Evolutionary conservation across 2,888 invertebrate species (phyloP), one percentile per base, ranked within the genome.

Genomic region (Calephelis perditalis): DNA sequence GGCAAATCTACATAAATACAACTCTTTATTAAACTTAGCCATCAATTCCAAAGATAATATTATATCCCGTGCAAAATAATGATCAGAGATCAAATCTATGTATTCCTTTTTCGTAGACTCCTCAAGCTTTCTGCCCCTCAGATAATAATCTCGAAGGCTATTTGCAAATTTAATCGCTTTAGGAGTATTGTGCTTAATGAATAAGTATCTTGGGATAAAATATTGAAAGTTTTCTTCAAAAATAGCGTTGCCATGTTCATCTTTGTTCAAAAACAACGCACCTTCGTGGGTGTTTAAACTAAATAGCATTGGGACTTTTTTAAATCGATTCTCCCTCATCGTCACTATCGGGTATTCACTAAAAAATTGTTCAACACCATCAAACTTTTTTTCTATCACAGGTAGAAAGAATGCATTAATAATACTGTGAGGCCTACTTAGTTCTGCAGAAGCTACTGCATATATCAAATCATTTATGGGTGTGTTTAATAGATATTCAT

Each of bases 311-410:
- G 90, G 88, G 0, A 88, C 71, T 63, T 79, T 82, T 2, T 71
- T 68, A 26, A 75, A 78, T 1, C 75, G 70, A 61, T 81, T 78
- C 7, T 71, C 65, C 2, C 66, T 67, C 2, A 87, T 65, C 40
- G 72, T 68, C 3, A 73, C 67, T 26, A 77, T 64, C 0, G 89
- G 85, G 6, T 71, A 69, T 59, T 86, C 81, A 0, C 68, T 67
- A 9, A 85, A 80, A 71, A 78, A 85, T 3, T 69, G 67, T 54
- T 83, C 76, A 0, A 82, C 71, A 0, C 77, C 78, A 0, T 76
- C 71, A 26, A 84, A 85, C 61, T 79, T 62, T 43, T 73, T 79
- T 61, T 90, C 89, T 0, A 86, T 70, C 0, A 87, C 84, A 0
- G 86, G 82, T 36, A 79, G 56, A 4, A 87, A 77, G 40, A 74